Evolutionary conservation across 2,113 vertebrate genomes (phyloP).

Genomic region (Mus spicilegus): DNA sequence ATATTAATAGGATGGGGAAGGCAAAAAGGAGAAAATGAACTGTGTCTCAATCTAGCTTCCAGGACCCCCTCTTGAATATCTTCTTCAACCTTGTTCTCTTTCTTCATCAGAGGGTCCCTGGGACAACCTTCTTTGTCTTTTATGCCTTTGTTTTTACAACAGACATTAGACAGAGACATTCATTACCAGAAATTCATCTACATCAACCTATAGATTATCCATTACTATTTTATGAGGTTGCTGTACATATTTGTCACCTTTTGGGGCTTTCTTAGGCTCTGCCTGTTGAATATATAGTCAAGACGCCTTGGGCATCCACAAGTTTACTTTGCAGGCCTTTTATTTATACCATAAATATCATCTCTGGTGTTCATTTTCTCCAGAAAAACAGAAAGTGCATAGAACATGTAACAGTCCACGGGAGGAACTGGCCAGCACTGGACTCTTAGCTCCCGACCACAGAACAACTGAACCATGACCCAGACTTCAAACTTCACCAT

Average conservation of each 20-base stretch:
- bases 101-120: not conserved
- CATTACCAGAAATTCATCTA: not conserved
- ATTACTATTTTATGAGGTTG: not conserved
- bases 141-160: not conserved
- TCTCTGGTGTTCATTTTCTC: not conserved
- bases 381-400: not conserved
- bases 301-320: not conserved
- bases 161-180: not conserved
- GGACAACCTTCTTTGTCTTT: conserved; percentile 31
- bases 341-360: not conserved
- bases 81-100: not conserved
- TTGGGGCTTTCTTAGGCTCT: not conserved
- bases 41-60: not conserved
- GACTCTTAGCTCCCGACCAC: not conserved
- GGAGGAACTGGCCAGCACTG: not conserved
- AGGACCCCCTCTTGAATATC: not conserved
- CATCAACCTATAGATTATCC: not conserved
- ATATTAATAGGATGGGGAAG: not conserved
- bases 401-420: not conserved
- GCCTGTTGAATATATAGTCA: not conserved
- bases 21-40: not conserved
- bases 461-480: not conserved
- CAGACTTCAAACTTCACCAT: not conserved
- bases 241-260: not conserved
- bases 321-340: not conserved